Conservation (phyloP, 2,888 invertebrate species). For the Erannis defoliaria region DNA sequence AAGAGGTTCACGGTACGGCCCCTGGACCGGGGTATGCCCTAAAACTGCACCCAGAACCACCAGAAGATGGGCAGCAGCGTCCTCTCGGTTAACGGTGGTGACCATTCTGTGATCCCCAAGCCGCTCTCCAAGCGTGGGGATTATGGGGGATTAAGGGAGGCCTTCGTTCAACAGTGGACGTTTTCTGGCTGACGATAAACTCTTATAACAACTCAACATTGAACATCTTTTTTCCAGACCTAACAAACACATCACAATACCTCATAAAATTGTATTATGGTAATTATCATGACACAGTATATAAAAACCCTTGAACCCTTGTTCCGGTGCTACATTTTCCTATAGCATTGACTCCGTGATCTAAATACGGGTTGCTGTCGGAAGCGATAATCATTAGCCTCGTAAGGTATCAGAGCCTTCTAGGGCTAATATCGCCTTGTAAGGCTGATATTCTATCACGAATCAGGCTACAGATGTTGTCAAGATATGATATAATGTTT, state of each 20-base stretch:
- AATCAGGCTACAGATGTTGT: background rate
- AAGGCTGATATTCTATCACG: conserved; percentile 29
- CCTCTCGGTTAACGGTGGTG: too few species aligned
- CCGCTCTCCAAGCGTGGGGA: too few species aligned
- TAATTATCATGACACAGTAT: conserved; percentile 6
- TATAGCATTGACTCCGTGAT: conserved; percentile 38
- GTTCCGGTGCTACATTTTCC: conserved; percentile 33
- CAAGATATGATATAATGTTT: conserved; percentile 18
- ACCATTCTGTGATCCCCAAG: too few species aligned
- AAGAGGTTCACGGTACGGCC: too few species aligned
- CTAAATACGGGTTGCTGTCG: conserved; percentile 45
- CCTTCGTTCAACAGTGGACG: too few species aligned
- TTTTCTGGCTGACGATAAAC: too few species aligned
- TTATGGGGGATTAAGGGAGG: too few species aligned
- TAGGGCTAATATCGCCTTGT: conserved; percentile 36
- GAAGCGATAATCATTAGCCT: conserved; percentile 41
- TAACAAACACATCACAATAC: background rate
- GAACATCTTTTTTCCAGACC: background rate
- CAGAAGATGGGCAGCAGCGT: too few species aligned
- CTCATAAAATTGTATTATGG: background rate
- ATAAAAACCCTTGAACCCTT: conserved; percentile 18
- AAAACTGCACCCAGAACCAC: too few species aligned
- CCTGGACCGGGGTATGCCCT: too few species aligned
- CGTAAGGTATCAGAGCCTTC: conserved; percentile 33
- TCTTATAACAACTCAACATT: background rate